Percentiles rank a stretch among this genome's conserved stretches.
Evolutionary conservation across 2,888 invertebrate genomes (phyloP).

Genomic region (Eupithecia centaureata): DNA sequence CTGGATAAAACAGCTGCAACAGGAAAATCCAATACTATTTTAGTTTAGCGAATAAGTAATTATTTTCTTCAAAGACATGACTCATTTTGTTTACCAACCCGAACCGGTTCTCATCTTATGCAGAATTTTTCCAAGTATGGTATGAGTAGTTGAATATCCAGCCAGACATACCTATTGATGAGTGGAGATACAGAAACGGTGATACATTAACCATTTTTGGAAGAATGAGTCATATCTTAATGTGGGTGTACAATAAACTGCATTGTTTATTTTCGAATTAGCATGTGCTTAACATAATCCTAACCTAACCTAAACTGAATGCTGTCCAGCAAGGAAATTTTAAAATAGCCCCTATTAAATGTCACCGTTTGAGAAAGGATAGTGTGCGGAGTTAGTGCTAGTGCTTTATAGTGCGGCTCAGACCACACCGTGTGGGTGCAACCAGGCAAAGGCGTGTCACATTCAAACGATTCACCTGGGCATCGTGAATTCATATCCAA

Average conservation of each 20-base stretch:
- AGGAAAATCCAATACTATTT: conserved; percentile 56
- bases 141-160: conserved; percentile 61
- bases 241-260: conserved; percentile 42
- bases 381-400: not conserved
- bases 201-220: conserved; percentile 59
- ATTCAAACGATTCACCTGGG: conserved; percentile 75
- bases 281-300: conserved; percentile 31
- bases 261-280: conserved; percentile 39
- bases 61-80: conserved; percentile 58
- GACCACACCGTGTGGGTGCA: conserved; percentile 28
- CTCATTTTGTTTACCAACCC: conserved; percentile 63
- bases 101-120: conserved; percentile 65
- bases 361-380: not conserved
- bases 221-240: conserved; percentile 61
- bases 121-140: conserved; percentile 68
- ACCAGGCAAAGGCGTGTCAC: conserved; percentile 61
- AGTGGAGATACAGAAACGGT: conserved; percentile 54
- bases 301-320: conserved; percentile 28
- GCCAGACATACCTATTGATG: conserved; percentile 46
- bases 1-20: conserved; percentile 47
- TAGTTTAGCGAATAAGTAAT: conserved; percentile 52
- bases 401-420: not conserved
- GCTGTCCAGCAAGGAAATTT: conserved; percentile 9
- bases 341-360: not conserved
- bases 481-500: conserved; percentile 49